Base-by-base conservation (phyloP, 2,888 invertebrate species). In the Coelinius sp. region DNA sequence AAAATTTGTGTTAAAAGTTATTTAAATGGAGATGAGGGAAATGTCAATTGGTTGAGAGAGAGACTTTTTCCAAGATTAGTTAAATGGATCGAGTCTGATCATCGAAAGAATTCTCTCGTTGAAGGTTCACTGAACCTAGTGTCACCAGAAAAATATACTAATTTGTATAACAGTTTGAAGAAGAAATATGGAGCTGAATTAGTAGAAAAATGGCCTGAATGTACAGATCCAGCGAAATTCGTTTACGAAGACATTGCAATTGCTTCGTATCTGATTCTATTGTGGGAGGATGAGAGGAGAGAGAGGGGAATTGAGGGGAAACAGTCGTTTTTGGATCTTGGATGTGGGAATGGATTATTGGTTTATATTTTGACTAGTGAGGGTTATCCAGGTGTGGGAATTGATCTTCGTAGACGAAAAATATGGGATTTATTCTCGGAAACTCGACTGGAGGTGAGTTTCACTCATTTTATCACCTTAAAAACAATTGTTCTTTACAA, bases 241-340 rank as follows among this genome's bases (percentile, higher is more conserved):
- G 95, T 99, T 0, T 97, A 94, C 89, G 99, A 99, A 90, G 99
- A 99, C 88, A 91, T 99, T 76, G 97, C 97, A 2, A 98, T 99
- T 81, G 96, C 97, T 5, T 90, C 95, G 10, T 98, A 97, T 86
- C 88, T 98, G 52, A 89, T 97, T 66, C 88, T 94, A 1, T 83
- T 97, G 0, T 98, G 97, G 97, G 90, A 92, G 78, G 85, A 89
- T 59, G 91, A 92, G 77, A 87, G 90, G 70, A 80, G 83, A 5
- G 80, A 85, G n/a, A 87, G 82, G 27, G 88, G 88, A 52, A 70
- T 80, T 7, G 74, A 86, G 3, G 79, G 85, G 73, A 79, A 83
- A 77, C 92, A 91, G 81, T 90, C 90, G 2, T 99, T 98, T 90
- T 92, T 97, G 0, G 99, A 99, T 88, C 90, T 98, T 68, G 99